These are phyloP conservation scores for Drosophila prostipennis DNA, from an alignment of 2,888 invertebrate genomes.

Conservation along the genomic window DNA sequence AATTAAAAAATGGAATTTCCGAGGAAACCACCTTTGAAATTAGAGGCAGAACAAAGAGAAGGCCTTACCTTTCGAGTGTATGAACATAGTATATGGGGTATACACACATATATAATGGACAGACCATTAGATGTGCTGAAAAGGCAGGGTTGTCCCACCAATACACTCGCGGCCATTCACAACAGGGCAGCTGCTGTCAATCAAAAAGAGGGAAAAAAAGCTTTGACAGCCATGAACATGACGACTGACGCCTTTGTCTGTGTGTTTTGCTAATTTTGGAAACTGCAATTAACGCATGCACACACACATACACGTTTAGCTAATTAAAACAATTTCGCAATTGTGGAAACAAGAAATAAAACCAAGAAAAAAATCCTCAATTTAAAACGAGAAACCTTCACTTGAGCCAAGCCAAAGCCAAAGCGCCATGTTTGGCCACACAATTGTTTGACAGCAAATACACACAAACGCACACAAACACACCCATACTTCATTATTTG, in stretches of 20 bases:
- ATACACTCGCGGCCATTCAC: constrained; percentile 4
- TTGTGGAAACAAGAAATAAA: constrained; percentile 44
- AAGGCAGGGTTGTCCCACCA: constrained; percentile 13
- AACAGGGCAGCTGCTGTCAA: constrained; percentile 45
- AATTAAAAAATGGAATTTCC: constrained; percentile 1
- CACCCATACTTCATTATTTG: constrained; percentile 1
- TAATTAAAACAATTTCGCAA: constrained; percentile 70
- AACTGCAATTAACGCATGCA: constrained; percentile 59
- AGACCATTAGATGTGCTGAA: constrained; percentile 18
- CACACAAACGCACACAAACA: constrained; percentile 35
- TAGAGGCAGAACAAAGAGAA: constrained; percentile 14
- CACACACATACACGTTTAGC: constrained; percentile 32
- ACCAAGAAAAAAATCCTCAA: constrained; percentile 41
- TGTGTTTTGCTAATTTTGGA: constrained; percentile 50
- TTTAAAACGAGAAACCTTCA: constrained; percentile 64
- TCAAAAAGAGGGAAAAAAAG: constrained; percentile 27
- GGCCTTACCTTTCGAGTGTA: constrained; percentile 3
- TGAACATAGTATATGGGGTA: background rate
- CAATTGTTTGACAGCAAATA: constrained; percentile 39
- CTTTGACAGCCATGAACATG: constrained; percentile 34
- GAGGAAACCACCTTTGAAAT: constrained; percentile 3
- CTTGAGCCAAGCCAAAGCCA: constrained; percentile 8
- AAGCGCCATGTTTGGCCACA: constrained; percentile 51
- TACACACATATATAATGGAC: background rate
- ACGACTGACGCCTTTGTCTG: constrained; percentile 12